Evolutionary conservation across 2,888 invertebrate genomes (phyloP).

Genomic region (Pyrgus malvae): DNA sequence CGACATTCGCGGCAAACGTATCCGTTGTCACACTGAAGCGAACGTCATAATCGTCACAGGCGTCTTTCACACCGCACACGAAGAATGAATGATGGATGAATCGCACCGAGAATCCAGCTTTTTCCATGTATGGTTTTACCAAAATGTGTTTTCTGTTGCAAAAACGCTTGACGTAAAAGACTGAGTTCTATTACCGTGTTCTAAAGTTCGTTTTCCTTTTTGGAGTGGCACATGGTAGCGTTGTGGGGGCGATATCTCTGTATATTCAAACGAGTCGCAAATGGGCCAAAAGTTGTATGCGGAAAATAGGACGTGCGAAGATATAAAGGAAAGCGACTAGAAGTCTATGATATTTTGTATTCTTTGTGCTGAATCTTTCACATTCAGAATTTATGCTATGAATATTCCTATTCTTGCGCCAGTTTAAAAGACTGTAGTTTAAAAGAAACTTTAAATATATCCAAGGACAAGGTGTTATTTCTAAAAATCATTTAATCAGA

Average conservation of each 20-base stretch:
- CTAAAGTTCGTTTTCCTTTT: slow-evolving; percentile 13
- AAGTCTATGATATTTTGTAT: slow-evolving; percentile 30
- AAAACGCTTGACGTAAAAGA: slow-evolving; percentile 29
- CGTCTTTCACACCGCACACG: slow-evolving; percentile 68
- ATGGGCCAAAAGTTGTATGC: slow-evolving; percentile 68
- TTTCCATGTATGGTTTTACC: slow-evolving; percentile 55
- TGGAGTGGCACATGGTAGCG: slow-evolving; percentile 26
- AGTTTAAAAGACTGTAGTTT: slow-evolving; percentile 2
- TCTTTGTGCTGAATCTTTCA: slow-evolving; percentile 25
- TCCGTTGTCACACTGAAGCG: slow-evolving; percentile 49
- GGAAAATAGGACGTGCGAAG: slow-evolving; percentile 55
- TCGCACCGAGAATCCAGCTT: slow-evolving; percentile 63
- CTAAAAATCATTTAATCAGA: too few relatives aligned
- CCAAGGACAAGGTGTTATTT: too few relatives aligned
- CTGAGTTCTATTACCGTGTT: slow-evolving; percentile 37
- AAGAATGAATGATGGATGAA: slow-evolving; percentile 76
- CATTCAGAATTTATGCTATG: slow-evolving; percentile 13
- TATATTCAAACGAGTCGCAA: slow-evolving; percentile 61
- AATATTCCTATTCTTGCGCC: slow-evolving; percentile 10
- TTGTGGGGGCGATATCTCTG: slow-evolving; percentile 53
- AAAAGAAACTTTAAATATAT: neutral
- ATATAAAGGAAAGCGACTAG: slow-evolving; percentile 38
- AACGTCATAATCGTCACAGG: slow-evolving; percentile 69
- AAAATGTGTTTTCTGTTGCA: slow-evolving; percentile 36
- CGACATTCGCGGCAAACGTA: slow-evolving; percentile 37